These are phyloP conservation scores for Zootoca vivipara DNA, from an alignment of 2,113 vertebrate species.

Conservation along the genomic window DNA sequence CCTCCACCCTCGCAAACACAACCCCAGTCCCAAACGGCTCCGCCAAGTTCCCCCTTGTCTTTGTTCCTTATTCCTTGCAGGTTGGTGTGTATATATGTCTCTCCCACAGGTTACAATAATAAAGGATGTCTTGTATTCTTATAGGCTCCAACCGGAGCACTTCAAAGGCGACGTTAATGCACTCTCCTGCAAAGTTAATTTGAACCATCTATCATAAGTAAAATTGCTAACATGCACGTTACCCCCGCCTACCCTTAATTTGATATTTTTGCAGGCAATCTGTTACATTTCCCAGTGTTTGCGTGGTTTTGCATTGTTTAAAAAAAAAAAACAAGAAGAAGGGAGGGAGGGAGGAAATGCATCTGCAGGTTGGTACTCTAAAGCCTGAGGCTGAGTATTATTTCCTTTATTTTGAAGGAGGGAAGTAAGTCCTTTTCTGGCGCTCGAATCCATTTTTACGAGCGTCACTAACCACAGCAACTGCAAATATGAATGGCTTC, in stretches of 20 bases:
- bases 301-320: constrained; percentile 13
- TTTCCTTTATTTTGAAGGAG: constrained; percentile 27
- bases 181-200: constrained; percentile 78
- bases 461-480: constrained; percentile 61
- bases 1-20: neutral
- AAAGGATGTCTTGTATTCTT: constrained; percentile 70
- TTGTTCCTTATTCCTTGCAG: constrained; percentile 68
- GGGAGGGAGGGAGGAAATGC: constrained; percentile 31
- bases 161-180: constrained; percentile 76
- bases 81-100: constrained; percentile 75
- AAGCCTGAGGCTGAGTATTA: neutral
- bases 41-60: constrained; percentile 50
- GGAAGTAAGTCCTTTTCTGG: constrained; percentile 47
- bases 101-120: constrained; percentile 72
- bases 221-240: constrained; percentile 76
- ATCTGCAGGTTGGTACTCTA: neutral
- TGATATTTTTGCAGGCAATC: constrained; percentile 67
- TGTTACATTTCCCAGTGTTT: constrained; percentile 62
- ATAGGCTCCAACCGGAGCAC: constrained; percentile 66
- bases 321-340: too few relatives aligned
- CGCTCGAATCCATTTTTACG: constrained; percentile 61
- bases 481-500: constrained; percentile 70
- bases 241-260: constrained; percentile 71
- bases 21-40: constrained; percentile 29
- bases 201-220: constrained; percentile 79